Evolutionary conservation across 2,797 vertebrate genomes (phyloP), one percentile per base, ranked within the genome.

Genomic region (Premnoplex brunnescens): DNA sequence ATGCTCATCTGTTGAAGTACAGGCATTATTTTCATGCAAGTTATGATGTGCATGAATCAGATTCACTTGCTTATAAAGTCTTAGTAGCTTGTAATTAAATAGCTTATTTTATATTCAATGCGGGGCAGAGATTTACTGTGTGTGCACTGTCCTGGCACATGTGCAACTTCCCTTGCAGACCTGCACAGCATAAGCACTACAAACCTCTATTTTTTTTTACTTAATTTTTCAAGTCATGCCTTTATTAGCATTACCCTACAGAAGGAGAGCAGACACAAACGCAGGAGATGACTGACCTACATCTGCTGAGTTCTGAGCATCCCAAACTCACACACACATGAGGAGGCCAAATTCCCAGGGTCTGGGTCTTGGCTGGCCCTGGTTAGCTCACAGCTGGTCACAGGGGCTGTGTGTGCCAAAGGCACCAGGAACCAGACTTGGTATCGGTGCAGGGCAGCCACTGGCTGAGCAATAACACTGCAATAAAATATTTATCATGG

Each of bases 71-170:
- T 36, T 81, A 66, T 89, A 79, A 89, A 93, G 73, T 92, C 84
- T 92, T 58, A 85, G 83, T 95, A 75, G 30, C 58, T 28, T 23
- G 55, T 89, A 94, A 95, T 95, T 93, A 96, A 88, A 88, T n/a
- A 88, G 52, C 34, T 82, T 64, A 83, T 74, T 97, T 93, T 76
- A 59, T 62, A 94, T 56, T 85, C 83, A 91, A 7, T 5, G 9
- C 51, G 39, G 69, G 56, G 69, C 60, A 63, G 54, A 92, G 82
- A 91, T 95, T 92, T 91, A 92, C 8, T 1, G 14, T 2, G 2
- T 60, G 32, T 52, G 43, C 79, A 37, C 51, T 84, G 78, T 43
- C 75, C 89, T 96, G 91, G 85, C 76, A 14, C 1, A 14, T 49
- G 68, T 43, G 32, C 72, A 74, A 34, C 26, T 54, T 66, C 46